Evolutionary conservation across 64 coral and sea anemone species (phyloP), one percentile per base, ranked within the genome.

Genomic region (Platygyra sinensis): DNA sequence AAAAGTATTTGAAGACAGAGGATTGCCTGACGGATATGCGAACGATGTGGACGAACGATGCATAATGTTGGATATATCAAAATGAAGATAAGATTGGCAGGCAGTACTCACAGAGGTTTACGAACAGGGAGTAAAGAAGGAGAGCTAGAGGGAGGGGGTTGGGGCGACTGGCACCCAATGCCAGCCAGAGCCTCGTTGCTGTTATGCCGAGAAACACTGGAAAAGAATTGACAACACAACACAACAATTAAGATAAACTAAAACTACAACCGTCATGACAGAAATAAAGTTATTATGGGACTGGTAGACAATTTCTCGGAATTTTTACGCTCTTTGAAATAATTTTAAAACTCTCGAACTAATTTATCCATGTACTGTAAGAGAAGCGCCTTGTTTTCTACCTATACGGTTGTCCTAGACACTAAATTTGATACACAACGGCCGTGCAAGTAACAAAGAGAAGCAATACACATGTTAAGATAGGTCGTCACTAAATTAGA

Each of bases 181-280:
- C 24, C n/a, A 51, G 38, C 62, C 81, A 85, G 38, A 71, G 20
- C 25, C 81, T 85, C 81, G 62, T 85, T 64, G 81, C 81, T 85
- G 81, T 31, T 31, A 85, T 85, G 81, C 81, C 81, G 33, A 20
- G 81, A 85, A 38, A 85, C 81, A 85, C 81, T 85, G 62, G 81
- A 85, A 85, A 71, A 85, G 62, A 85, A 85, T 38, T 63, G 81
- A 85, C 81, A 85, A 85, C 22, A 85, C 54, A 85, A 31, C 46
- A 85, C 25, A n/a, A 49, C 14, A 64, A 63, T 83, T 33, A 71
- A 85, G 62, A 85, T 51, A 52, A 49, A 71, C 20, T 27, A 33
- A 12, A 24, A 72, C 62, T 19, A 84, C 30, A 67, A n/a, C 63
- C 1, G 24, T 67, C 22, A 29, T 22, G 30, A 63, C 57, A 31